Percentiles rank a stretch among this genome's conserved stretches.
phyloP scores from a whole-genome alignment of 2,797 vertebrate species.

The Leptodactylus fallax region DNA sequence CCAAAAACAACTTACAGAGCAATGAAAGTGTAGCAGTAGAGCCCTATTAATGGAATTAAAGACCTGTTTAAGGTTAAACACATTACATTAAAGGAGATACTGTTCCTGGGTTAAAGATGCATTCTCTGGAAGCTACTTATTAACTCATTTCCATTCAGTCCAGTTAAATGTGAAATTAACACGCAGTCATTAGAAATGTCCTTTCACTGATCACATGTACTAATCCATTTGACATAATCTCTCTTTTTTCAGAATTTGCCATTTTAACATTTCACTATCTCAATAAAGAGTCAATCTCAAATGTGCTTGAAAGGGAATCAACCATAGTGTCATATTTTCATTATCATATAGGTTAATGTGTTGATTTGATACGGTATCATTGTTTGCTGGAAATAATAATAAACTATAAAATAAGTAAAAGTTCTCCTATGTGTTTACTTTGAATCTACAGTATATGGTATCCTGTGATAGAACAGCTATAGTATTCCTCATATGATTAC shows the following conservation, averaged over 20 bases:
- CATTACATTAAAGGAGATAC: constrained; percentile 46
- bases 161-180: constrained; percentile 57
- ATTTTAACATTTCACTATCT: constrained; percentile 41
- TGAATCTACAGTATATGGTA: too few relatives aligned
- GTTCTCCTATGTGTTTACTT: too few relatives aligned
- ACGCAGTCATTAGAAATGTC: constrained; percentile 55
- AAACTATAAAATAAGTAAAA: not conserved
- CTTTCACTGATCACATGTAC: constrained; percentile 47
- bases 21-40: constrained; percentile 23
- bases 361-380: not conserved
- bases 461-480: not conserved
- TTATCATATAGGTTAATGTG: not conserved
- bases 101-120: constrained; percentile 47
- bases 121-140: constrained; percentile 46
- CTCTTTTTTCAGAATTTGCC: constrained; percentile 5
- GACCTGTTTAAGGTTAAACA: constrained; percentile 60
- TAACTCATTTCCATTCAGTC: constrained; percentile 56
- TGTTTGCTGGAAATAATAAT: not conserved
- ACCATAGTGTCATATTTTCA: not conserved
- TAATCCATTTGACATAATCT: constrained; percentile 47
- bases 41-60: constrained; percentile 55
- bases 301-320: not conserved
- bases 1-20: constrained; percentile 51
- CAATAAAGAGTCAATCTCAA: constrained; percentile 4
- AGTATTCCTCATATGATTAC: not conserved